These are phyloP conservation scores for Operophtera brumata DNA, from an alignment of 2,888 invertebrate species.

Conservation along the genomic window DNA sequence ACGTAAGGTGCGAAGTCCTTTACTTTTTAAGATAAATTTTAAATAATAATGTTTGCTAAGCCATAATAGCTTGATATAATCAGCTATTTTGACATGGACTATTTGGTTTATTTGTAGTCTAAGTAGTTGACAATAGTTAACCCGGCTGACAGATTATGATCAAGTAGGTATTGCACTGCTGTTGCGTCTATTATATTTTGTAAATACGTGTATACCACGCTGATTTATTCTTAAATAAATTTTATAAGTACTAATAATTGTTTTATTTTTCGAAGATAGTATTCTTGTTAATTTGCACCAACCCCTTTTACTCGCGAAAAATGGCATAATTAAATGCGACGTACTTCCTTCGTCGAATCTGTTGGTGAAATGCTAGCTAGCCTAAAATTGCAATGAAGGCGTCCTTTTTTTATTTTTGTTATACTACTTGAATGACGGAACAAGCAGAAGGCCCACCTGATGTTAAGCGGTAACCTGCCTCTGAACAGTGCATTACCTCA, in stretches of 20 bases:
- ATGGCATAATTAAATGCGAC: no score
- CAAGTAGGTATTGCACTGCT: slow-evolving; percentile 29
- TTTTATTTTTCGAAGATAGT: slow-evolving; percentile 6
- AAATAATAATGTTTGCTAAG: not conserved
- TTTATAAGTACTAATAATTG: slow-evolving; percentile 48
- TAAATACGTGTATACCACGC: slow-evolving; percentile 72
- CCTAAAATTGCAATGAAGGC: no score
- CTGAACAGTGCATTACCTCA: no score
- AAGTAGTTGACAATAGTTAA: not conserved
- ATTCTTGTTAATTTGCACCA: not conserved
- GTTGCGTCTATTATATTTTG: slow-evolving; percentile 48
- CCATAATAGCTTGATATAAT: not conserved
- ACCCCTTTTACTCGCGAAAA: no score
- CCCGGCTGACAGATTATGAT: slow-evolving; percentile 1
- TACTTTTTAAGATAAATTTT: not conserved
- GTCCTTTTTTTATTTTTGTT: no score
- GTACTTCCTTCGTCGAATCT: no score
- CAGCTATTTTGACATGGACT: not conserved
- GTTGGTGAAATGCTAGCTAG: no score
- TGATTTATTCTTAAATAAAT: slow-evolving; percentile 67
- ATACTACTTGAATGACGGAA: no score
- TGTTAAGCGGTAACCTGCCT: no score
- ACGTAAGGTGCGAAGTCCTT: no score
- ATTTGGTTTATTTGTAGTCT: not conserved
- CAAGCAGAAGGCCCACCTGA: no score